phyloP scores from a whole-genome alignment of 2,797 vertebrate species.

The Acipenser ruthenus region DNA sequence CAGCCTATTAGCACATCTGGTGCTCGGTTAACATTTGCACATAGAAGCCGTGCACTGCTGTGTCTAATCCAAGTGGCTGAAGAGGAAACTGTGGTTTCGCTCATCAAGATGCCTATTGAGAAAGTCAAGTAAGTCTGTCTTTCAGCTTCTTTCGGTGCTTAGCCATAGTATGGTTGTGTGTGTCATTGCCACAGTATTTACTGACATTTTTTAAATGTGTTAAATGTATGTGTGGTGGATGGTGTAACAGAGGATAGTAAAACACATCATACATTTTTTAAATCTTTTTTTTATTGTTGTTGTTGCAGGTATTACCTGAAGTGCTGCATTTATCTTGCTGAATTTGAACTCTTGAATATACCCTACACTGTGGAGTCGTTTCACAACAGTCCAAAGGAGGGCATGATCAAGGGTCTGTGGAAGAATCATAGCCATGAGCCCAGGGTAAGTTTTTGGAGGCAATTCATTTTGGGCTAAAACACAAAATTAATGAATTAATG shows the following conservation, averaged over 20 bases:
- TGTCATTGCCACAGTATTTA: background rate
- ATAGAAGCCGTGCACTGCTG: conserved; percentile 74
- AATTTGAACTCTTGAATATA: conserved; percentile 83
- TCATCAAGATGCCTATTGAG: conserved; percentile 68
- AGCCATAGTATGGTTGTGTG: background rate
- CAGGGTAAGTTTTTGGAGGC: conserved; percentile 51
- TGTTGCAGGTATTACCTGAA: conserved; percentile 71
- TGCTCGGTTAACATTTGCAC: conserved; percentile 73
- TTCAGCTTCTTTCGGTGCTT: background rate
- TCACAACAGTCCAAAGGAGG: conserved; percentile 83
- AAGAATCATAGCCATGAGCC: conserved; percentile 92
- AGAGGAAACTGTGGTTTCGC: conserved; percentile 62
- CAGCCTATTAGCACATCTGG: conserved; percentile 66
- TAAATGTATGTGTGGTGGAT: background rate
- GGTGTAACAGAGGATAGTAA: no score
- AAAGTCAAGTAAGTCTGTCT: conserved; percentile 69
- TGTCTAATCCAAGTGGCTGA: conserved; percentile 80
- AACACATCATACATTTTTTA: background rate
- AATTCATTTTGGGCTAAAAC: no score
- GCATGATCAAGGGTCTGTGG: conserved; percentile 92
- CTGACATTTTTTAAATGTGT: background rate
- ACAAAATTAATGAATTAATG: no score
- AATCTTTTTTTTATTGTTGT: background rate
- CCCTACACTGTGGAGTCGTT: conserved; percentile 87
- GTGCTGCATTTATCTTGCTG: conserved; percentile 78